These are phyloP conservation scores for Drosophila mimetica DNA, from an alignment of 2,888 invertebrate genomes.

Conservation along the genomic window DNA sequence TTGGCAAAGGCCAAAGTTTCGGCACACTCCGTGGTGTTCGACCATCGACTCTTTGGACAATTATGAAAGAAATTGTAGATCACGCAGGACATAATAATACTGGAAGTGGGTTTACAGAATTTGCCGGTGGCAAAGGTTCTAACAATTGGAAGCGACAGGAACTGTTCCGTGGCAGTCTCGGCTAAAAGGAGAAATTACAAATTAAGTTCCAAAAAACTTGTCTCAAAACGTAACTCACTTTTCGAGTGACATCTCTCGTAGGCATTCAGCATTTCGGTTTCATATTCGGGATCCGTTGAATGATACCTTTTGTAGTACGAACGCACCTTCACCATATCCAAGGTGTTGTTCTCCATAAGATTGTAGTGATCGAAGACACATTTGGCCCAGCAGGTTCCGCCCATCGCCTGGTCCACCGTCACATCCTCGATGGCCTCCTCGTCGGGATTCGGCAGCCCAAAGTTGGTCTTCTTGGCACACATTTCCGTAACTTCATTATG, in stretches of 20 bases:
- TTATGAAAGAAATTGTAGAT: slow-evolving; percentile 72
- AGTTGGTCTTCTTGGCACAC: slow-evolving; percentile 64
- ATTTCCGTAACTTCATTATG: slow-evolving; percentile 64
- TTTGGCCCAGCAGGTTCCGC: slow-evolving; percentile 65
- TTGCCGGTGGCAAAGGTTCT: slow-evolving; percentile 31
- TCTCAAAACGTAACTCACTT: slow-evolving; percentile 31
- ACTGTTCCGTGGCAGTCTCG: slow-evolving; percentile 53
- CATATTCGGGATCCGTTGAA: slow-evolving; percentile 68
- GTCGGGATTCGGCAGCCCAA: slow-evolving; percentile 55
- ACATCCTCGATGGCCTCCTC: slow-evolving; percentile 70
- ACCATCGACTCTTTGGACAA: slow-evolving; percentile 71
- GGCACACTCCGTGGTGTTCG: slow-evolving; percentile 63
- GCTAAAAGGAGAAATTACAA: slow-evolving; percentile 36
- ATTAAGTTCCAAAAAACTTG: background rate
- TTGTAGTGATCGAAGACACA: slow-evolving; percentile 69
- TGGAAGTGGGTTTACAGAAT: slow-evolving; percentile 61
- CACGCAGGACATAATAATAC: slow-evolving; percentile 72
- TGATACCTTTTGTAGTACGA: slow-evolving; percentile 54
- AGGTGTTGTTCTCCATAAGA: slow-evolving; percentile 48
- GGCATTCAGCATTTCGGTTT: slow-evolving; percentile 67
- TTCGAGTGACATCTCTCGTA: slow-evolving; percentile 63
- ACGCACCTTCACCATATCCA: slow-evolving; percentile 65
- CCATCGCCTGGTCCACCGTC: slow-evolving; percentile 63
- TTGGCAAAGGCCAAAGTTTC: slow-evolving; percentile 67
- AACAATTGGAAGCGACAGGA: slow-evolving; percentile 45